Percentiles rank a stretch among this genome's conserved stretches.
Evolutionary conservation across 2,113 vertebrate genomes (phyloP).

Genomic region (Ranitomeya imitator): DNA sequence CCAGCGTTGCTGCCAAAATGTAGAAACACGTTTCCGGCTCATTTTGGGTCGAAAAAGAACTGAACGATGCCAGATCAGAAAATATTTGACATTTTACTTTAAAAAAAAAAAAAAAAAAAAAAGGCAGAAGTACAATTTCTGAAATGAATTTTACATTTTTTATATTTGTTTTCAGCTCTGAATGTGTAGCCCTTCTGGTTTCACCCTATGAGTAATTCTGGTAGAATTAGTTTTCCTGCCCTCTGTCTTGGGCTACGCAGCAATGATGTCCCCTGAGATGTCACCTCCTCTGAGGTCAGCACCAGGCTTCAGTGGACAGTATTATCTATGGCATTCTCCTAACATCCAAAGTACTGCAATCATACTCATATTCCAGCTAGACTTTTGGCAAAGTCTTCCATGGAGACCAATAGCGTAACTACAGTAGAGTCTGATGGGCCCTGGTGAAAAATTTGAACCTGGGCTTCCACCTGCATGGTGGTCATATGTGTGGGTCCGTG

Average conservation of each 20-base stretch:
- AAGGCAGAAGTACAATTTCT: neutral
- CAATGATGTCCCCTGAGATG: neutral
- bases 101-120: neutral
- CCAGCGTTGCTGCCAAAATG: neutral
- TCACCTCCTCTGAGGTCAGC: neutral
- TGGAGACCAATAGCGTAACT: no score
- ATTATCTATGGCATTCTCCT: no score
- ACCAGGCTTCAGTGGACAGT: neutral
- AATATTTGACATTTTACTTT: neutral
- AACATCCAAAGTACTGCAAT: no score
- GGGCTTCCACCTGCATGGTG: no score
- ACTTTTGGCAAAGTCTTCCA: no score
- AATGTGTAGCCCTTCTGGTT: neutral
- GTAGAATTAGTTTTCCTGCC: neutral
- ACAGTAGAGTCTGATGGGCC: no score
- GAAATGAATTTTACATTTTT: neutral
- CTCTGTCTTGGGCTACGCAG: neutral
- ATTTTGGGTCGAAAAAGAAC: neutral
- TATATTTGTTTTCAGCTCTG: neutral
- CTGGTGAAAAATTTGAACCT: no score
- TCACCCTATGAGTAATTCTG: neutral
- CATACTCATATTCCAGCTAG: no score
- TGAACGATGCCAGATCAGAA: neutral
- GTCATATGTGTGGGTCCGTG: no score
- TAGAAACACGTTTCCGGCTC: neutral